Evolutionary conservation across 2,888 invertebrate genomes (phyloP).

Genomic region (Ochropacha duplaris): DNA sequence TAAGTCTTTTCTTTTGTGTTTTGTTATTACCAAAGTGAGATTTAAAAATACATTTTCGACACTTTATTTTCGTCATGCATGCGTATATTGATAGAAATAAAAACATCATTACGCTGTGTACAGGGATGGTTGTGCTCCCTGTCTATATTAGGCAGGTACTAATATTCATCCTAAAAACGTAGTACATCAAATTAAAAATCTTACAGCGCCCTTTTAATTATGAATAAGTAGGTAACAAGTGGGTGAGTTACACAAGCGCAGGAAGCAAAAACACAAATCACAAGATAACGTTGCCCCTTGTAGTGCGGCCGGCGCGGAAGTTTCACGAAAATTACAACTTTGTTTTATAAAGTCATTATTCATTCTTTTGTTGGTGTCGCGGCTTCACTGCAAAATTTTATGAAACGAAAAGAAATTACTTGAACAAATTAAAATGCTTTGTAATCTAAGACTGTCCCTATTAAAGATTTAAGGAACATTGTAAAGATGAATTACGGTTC

Average conservation of each 20-base stretch:
- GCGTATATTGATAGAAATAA: too few relatives aligned
- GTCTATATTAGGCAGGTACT: too few relatives aligned
- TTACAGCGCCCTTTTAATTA: background rate
- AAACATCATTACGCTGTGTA: too few relatives aligned
- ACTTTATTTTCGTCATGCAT: too few relatives aligned
- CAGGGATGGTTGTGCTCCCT: too few relatives aligned
- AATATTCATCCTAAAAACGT: too few relatives aligned
- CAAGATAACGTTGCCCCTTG: conserved; percentile 60
- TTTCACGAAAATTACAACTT: conserved; percentile 73
- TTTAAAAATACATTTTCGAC: too few relatives aligned
- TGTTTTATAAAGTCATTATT: conserved; percentile 77
- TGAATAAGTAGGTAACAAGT: background rate
- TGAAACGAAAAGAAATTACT: conserved; percentile 74
- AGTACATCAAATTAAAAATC: background rate
- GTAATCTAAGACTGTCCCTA: conserved; percentile 45
- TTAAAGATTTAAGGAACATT: conserved; percentile 29
- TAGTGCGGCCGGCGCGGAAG: conserved; percentile 58
- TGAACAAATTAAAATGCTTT: conserved; percentile 72
- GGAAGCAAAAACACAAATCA: conserved; percentile 66
- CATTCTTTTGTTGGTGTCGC: conserved; percentile 77
- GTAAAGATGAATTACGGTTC: conserved; percentile 6
- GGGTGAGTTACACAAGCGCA: conserved; percentile 15
- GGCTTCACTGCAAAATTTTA: conserved; percentile 70
- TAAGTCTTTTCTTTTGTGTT: too few relatives aligned
- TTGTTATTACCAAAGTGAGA: too few relatives aligned